Evolutionary conservation across 2,113 vertebrate species (phyloP), one percentile per base, ranked within the genome.

Genomic region (Saguinus imperator): DNA sequence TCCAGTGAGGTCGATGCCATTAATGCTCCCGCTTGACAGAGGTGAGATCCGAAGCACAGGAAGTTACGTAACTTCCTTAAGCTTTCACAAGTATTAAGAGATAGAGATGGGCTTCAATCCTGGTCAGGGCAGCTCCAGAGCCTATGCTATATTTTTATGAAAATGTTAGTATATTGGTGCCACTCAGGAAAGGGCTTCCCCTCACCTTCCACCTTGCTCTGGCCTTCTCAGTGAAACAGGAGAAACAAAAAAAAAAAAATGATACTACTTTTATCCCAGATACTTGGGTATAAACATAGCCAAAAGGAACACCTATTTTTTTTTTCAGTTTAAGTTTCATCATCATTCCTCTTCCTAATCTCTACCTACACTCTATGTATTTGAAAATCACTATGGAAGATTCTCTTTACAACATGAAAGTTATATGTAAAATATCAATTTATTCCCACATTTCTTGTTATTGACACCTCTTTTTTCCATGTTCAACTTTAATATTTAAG

Each of bases 331-430:
- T 64, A 72, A 90, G 50, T 87, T 87, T 5, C 10, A 35, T 27
- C 72, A 80, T 37, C 29, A 58, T 96, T 82, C n/a, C 43, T 94
- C 20, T 77, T 87, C 37, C 80, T 82, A 83, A 95, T 55, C 37
- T 68, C 75, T 73, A 68, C 20, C 58, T 93, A 93, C 3, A 32
- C 93, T 79, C 40, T 20, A 87, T 80, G 43, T 48, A 84, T 88
- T 95, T 77, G 64, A 94, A 96, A 95, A 93, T 81, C 40, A 83
- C 32, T 90, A 43, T 52, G 73, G 76, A 7, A 81, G 14, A 72
- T 32, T 85, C 48, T 80, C 58, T 95, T 88, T 37, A 57, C 87
- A 90, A 88, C 76, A 57, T 27, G 45, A 88, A 94, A 81, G 32
- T 80, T 97, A 94, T 27, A 81, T 68, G 75, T 8, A 72, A 29